A percentile compares a stretch with the other conserved stretches of the same genome.
Evolutionary conservation across 2,797 vertebrate genomes (phyloP).

Genomic region (Falco rusticolus): DNA sequence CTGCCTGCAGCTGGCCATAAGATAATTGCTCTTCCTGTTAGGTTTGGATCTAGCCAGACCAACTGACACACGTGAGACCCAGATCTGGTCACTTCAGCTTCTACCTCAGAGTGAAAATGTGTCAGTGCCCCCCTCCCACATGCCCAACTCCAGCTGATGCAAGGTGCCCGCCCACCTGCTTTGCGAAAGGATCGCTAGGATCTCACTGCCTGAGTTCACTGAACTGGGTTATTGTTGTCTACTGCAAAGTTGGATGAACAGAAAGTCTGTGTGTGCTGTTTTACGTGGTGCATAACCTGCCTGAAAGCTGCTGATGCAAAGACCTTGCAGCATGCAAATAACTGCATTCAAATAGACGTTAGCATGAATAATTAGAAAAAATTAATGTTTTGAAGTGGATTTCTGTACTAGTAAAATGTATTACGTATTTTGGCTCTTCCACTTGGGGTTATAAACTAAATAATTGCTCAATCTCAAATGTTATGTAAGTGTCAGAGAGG

Average conservation of each 20-base stretch:
- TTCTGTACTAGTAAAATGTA: background rate
- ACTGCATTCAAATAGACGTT: background rate
- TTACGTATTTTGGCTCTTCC: background rate
- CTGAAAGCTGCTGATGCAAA: conserved; percentile 6
- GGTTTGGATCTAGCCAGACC: background rate
- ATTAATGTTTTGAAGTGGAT: background rate
- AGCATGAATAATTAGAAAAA: background rate
- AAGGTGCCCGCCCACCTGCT: background rate
- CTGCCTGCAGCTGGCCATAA: background rate
- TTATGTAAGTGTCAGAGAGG: background rate
- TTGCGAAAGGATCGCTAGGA: background rate
- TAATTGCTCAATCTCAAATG: background rate
- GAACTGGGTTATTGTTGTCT: background rate
- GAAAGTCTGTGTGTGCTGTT: background rate
- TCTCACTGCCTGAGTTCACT: background rate
- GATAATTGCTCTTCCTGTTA: background rate
- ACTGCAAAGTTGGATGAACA: background rate
- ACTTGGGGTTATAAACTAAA: background rate
- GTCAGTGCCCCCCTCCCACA: rapidly evolving
- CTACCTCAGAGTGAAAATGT: background rate
- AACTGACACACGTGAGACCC: background rate
- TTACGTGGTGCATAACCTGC: background rate
- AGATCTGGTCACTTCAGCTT: background rate
- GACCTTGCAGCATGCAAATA: background rate
- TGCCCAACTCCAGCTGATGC: background rate